Percentiles rank a stretch among this genome's conserved stretches.
Evolutionary conservation across 2,113 vertebrate species (phyloP).

Genomic region (Taxidea taxus): DNA sequence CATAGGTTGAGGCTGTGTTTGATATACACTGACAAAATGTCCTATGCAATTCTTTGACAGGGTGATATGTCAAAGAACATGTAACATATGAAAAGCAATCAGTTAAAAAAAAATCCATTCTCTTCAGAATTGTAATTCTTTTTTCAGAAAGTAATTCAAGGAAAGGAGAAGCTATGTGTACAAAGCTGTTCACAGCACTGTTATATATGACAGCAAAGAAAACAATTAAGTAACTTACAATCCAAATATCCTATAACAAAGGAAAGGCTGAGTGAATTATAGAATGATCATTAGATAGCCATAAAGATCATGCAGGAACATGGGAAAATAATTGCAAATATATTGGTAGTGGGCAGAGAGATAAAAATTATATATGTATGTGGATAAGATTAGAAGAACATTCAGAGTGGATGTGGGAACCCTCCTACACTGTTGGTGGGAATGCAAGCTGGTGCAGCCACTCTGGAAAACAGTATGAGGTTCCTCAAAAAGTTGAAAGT

Average conservation of each 20-base stretch:
- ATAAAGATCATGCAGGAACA: neutral
- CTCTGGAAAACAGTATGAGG: neutral
- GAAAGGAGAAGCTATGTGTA: neutral
- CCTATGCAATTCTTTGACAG: neutral
- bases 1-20: neutral
- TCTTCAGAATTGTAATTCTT: neutral
- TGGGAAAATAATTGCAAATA: neutral
- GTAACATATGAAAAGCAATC: neutral
- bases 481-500: neutral
- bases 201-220: neutral
- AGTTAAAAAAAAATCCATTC: neutral
- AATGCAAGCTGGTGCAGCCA: neutral
- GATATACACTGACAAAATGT: neutral
- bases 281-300: neutral
- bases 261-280: neutral
- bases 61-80: neutral
- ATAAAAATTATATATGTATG: neutral
- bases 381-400: neutral
- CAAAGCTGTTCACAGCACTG: neutral
- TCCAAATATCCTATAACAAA: neutral
- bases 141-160: slow-evolving; percentile 12
- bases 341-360: neutral
- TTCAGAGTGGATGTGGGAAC: neutral
- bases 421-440: neutral
- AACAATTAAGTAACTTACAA: neutral